phyloP scores from a whole-genome alignment of 2,888 invertebrate genomes.

The Calameuta pallipes region DNA sequence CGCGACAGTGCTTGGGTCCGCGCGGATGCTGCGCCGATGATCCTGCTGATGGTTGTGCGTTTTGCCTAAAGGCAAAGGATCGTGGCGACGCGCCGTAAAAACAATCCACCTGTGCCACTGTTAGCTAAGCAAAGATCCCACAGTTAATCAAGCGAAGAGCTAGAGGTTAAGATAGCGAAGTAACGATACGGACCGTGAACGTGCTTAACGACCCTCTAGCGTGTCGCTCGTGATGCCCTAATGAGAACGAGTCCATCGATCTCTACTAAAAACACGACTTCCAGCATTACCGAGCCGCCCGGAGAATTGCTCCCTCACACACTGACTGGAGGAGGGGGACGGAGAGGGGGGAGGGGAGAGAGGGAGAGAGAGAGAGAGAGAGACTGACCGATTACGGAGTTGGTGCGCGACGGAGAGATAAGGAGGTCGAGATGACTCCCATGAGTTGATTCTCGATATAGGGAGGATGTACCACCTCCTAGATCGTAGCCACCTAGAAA shows the following conservation, averaged over 20 bases:
- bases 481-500: conserved; percentile 26
- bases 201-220: conserved; percentile 10
- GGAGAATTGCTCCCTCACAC: background rate
- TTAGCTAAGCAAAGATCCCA: background rate
- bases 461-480: background rate
- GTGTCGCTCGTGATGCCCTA: conserved; percentile 13
- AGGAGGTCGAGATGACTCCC: background rate
- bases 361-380: too few relatives aligned
- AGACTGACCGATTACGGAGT: too few relatives aligned
- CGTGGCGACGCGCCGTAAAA: background rate
- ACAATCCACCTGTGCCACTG: conserved; percentile 5
- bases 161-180: conserved; percentile 9
- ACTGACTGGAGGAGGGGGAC: background rate
- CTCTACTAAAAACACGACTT: conserved; percentile 5
- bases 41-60: background rate
- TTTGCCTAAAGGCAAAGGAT: background rate
- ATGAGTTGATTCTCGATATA: background rate
- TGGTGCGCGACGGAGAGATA: too few relatives aligned
- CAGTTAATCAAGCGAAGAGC: conserved; percentile 7
- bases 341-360: too few relatives aligned
- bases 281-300: background rate
- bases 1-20: background rate
- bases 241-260: conserved; percentile 6
- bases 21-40: background rate
- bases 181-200: conserved; percentile 8